Evolutionary conservation across 2,113 vertebrate genomes (phyloP).

Genomic region (Turdus rufiventris): DNA sequence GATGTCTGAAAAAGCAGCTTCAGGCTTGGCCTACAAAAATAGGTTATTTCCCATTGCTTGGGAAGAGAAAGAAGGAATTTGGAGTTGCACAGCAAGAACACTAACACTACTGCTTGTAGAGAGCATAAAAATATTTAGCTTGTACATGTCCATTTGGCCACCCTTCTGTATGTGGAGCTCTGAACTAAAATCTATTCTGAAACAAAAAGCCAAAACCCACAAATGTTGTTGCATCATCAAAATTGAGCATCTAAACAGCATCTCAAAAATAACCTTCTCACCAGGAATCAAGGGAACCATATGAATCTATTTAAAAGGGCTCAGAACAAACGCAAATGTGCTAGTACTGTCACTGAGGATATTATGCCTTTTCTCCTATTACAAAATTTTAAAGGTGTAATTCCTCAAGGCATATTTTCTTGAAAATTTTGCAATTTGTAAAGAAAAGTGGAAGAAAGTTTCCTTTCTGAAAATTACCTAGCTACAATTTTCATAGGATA

Average conservation of each 20-base stretch:
- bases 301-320: background rate
- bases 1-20: background rate
- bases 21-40: background rate
- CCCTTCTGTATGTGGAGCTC: background rate
- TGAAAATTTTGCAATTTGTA: background rate
- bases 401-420: background rate
- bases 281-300: background rate
- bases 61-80: background rate
- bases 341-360: background rate
- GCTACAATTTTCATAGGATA: background rate
- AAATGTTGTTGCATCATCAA: background rate
- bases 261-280: background rate
- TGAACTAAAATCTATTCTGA: background rate
- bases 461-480: background rate
- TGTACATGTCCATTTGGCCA: background rate
- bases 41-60: background rate
- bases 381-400: background rate
- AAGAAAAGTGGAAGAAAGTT: background rate
- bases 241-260: background rate
- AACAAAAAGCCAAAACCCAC: background rate
- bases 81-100: background rate
- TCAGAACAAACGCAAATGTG: background rate
- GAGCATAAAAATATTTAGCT: background rate
- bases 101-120: background rate
- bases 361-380: background rate